These are phyloP conservation scores for Linurgus olivaceus DNA, from an alignment of 2,797 vertebrate genomes.

Conservation along the genomic window DNA sequence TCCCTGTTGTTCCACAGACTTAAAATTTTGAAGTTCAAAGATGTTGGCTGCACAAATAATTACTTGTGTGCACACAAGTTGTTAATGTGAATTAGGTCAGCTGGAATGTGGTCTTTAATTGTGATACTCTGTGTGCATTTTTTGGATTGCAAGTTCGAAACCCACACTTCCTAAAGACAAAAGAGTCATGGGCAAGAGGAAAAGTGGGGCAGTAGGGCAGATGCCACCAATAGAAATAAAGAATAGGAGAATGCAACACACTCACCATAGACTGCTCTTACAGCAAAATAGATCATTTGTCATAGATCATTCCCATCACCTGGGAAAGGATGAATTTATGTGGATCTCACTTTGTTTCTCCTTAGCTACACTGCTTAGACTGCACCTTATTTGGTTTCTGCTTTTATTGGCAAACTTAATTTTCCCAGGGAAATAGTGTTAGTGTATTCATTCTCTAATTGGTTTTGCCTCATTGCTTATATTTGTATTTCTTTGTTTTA, in stretches of 20 bases:
- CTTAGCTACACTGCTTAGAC: neutral
- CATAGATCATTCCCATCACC: neutral
- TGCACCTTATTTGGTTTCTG: slow-evolving; percentile 15
- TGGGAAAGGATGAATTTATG: neutral
- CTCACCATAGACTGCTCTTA: neutral
- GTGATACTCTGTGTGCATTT: neutral
- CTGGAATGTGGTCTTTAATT: slow-evolving; percentile 39
- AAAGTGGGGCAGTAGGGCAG: slow-evolving; percentile 59
- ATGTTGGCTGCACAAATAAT: neutral
- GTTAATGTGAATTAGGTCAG: slow-evolving; percentile 31
- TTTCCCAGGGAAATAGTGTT: slow-evolving; percentile 20
- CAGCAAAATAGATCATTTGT: neutral
- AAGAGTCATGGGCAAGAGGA: neutral
- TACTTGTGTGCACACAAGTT: neutral
- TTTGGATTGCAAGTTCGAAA: neutral
- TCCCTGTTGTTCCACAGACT: neutral
- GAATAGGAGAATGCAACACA: neutral
- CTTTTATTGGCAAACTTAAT: slow-evolving; percentile 25
- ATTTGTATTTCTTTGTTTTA: slow-evolving; percentile 45
- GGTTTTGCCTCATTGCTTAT: slow-evolving; percentile 44
- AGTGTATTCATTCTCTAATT: slow-evolving; percentile 24
- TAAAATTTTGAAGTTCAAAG: neutral
- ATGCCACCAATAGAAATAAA: slow-evolving; percentile 20
- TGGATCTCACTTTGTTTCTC: neutral
- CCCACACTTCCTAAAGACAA: slow-evolving; percentile 24